Evolutionary conservation across 2,888 invertebrate genomes (phyloP), one percentile per base, ranked within the genome.

Genomic region (Acanthosoma haemorrhoidale): DNA sequence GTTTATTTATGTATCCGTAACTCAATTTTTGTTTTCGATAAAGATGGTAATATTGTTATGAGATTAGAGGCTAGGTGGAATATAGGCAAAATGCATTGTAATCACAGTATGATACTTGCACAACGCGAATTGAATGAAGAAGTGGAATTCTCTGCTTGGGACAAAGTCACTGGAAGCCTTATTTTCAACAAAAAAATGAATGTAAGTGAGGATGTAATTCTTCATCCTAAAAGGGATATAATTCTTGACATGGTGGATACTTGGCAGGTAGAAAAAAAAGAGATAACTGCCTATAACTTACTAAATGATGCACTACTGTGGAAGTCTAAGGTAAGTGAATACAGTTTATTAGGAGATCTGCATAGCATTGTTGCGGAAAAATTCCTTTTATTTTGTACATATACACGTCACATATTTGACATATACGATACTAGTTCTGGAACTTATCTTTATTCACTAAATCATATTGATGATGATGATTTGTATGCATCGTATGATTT

Each of bases 351-450:
- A 36, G 71, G 71, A 16, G 68, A 68, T 21, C 64, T 71, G 8
- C 68, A 71, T 16, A 68, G 68, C 18, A 63, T 71, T 21, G 71
- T 63, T 38, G 68, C 68, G n/a, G 68, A 71, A 41, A 68, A 61
- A 31, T 71, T 60, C 38, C 68, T 71, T 36, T 29, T 71, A n/a
- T 41, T 71, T 11, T 68, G 61, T 16, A 63, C 71, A 3, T 71
- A 58, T 38, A 68, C 68, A 8, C 34, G 68, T 13, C 61, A 71
- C 51, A 68, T 68, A 21, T 71, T 67, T 60, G 63, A 71, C 34
- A 57, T 71, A 29, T 63, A 68, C 21, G 71, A 71, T 21, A 57
- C 63, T n/a, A 25, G 39, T 8, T 61, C 51, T 29, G 71, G 71
- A 9, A 41, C 15, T n/a, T 71, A 61, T 63, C 39, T 71, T 4